Percentiles rank a stretch among this genome's conserved stretches.
Evolutionary conservation across 2,797 vertebrate genomes (phyloP).

Genomic region (Sciaenops ocellatus): DNA sequence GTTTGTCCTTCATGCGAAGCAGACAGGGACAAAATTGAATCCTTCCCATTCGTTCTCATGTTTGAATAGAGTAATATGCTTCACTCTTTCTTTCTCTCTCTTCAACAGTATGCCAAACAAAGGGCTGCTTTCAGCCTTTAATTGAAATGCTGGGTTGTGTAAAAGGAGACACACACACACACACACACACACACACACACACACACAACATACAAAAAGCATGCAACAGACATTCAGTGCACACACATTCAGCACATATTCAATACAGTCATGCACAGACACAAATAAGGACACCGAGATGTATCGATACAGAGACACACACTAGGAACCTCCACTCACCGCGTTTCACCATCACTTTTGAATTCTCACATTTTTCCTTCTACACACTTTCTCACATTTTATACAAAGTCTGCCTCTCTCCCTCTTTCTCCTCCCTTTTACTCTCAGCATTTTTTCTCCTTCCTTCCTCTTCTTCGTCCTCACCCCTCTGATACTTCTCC

Average conservation of each 20-base stretch:
- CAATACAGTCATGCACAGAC: not conserved
- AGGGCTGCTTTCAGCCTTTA: constrained; percentile 73
- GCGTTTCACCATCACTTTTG: not conserved
- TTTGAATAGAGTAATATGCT: constrained; percentile 74
- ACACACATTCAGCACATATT: constrained; percentile 5
- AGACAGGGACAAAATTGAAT: constrained; percentile 65
- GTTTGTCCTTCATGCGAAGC: constrained; percentile 72
- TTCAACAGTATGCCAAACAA: constrained; percentile 67
- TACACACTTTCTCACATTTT: not conserved
- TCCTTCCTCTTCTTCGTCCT: constrained; percentile 16
- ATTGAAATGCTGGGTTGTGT: constrained; percentile 65
- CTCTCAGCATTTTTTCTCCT: not conserved
- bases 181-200: not conserved
- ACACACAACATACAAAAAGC: constrained; percentile 40
- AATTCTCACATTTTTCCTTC: constrained; percentile 15
- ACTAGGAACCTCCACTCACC: not conserved
- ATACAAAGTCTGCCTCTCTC: constrained; percentile 8
- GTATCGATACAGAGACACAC: not conserved
- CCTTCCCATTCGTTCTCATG: constrained; percentile 56
- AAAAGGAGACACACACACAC: constrained; percentile 45
- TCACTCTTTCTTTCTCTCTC: constrained; percentile 61
- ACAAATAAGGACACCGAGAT: not conserved
- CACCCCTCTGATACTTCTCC: constrained; percentile 36
- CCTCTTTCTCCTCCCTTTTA: not conserved
- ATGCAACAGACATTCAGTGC: constrained; percentile 21